phyloP scores from a whole-genome alignment of 2,797 vertebrate species.

The Megaceryle alcyon region DNA sequence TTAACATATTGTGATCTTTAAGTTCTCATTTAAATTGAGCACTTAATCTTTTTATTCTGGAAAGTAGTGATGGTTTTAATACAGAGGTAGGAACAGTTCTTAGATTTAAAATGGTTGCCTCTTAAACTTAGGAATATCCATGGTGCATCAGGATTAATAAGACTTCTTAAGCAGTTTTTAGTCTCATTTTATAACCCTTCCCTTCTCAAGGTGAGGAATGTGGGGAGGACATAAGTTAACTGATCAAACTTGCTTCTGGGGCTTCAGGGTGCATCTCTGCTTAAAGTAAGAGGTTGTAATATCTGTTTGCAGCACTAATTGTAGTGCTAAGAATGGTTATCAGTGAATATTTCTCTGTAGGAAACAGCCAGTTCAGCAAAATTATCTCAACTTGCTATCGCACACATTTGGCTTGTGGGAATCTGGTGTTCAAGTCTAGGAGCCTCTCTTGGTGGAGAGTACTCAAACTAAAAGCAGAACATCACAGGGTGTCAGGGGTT shows the following conservation, averaged over 20 bases:
- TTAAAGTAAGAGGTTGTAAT: not conserved
- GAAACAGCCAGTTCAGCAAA: not conserved
- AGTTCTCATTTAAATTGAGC: not conserved
- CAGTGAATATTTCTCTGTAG: not conserved
- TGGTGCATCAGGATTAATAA: not conserved
- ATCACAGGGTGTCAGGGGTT: too few species aligned
- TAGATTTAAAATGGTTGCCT: not conserved
- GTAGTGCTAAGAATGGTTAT: not conserved
- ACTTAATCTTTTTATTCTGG: not conserved
- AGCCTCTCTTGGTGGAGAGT: not conserved
- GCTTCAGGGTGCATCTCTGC: rapidly evolving
- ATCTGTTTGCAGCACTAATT: not conserved
- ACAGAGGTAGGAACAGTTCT: not conserved
- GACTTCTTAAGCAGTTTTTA: not conserved
- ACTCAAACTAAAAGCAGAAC: not conserved
- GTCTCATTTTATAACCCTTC: not conserved
- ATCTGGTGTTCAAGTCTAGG: not conserved
- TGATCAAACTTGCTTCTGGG: not conserved
- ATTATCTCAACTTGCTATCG: not conserved
- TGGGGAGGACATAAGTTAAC: not conserved
- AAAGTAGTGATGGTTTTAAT: not conserved
- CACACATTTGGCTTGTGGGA: not conserved
- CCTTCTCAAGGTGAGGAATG: not conserved
- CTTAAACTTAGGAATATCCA: not conserved
- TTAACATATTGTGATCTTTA: not conserved